These are phyloP conservation scores for Gerris lacustris DNA, from an alignment of 2,888 invertebrate genomes.

Conservation along the genomic window DNA sequence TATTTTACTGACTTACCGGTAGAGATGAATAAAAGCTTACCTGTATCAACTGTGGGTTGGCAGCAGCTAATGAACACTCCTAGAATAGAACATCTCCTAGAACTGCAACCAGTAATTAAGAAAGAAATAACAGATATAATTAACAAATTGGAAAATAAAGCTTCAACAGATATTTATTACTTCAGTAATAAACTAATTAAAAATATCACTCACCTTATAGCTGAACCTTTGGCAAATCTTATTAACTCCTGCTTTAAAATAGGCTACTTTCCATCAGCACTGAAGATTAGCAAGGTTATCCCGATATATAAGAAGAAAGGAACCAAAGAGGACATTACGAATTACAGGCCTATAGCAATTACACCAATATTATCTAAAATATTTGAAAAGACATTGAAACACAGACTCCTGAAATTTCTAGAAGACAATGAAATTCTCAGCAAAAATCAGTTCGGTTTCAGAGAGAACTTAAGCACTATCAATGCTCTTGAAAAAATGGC, in stretches of 20 bases:
- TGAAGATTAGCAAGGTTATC: not conserved
- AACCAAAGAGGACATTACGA: not conserved
- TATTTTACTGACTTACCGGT: not conserved
- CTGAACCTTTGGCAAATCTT: not conserved
- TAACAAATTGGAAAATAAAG: not conserved
- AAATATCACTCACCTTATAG: not conserved
- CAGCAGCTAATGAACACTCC: not conserved
- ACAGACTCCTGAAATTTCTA: not conserved
- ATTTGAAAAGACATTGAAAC: not conserved
- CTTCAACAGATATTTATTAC: not conserved
- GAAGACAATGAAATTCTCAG: not conserved
- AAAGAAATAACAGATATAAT: not conserved
- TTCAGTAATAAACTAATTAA: not conserved
- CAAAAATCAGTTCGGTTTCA: not conserved
- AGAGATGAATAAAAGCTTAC: not conserved
- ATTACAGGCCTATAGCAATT: not conserved
- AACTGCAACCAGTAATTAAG: not conserved
- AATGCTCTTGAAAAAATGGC: not conserved
- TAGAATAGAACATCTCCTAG: not conserved
- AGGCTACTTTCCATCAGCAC: not conserved
- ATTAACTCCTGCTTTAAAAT: not conserved
- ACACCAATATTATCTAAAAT: not conserved
- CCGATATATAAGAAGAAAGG: slow-evolving; percentile 1
- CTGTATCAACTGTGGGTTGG: not conserved
- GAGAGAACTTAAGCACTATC: not conserved